Base-by-base conservation (phyloP, 2,113 vertebrate genomes). In the Oryzias woworae region DNA sequence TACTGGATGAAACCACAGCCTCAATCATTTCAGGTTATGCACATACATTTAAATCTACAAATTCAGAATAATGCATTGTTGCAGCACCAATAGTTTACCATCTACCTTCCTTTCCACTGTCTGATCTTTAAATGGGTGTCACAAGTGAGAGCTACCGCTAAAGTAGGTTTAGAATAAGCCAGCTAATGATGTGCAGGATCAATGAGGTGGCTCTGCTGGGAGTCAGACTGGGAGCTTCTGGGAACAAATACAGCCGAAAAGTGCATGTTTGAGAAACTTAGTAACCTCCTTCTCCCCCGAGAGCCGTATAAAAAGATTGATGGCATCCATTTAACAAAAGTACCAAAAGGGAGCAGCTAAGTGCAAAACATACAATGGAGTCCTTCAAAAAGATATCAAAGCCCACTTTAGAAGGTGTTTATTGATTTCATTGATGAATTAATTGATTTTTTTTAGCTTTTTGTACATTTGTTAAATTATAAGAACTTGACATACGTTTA, bases 171-270 rank as follows among this genome's bases (percentile, higher is more conserved):
- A 74, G 62, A 82, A 69, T 92, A 92, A 92, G 85, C 86, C 78
- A 36, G 65, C 82, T 92, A 91, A 92, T 92, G 88, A 91, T 89
- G 86, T 79, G 81, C 66, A 20, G 84, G 88, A 92, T 92, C 87
- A 92, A 92, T 91, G 80, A 73, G 74, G 78, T 43, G 63, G 78
- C 67, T 82, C 89, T 59, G 56, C 77, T 76, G 91, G 88, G 90
- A 90, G 74, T 71, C 62, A 87, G 87, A 86, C 84, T 72, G 84
- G 89, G 87, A 91, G 83, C 87, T 85, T 88, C 78, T 73, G 90
- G 80, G 84, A 20, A 88, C 88, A 90, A 92, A 88, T 91, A 89
- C 81, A 79, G 78, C 22, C 69, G 59, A 86, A 84, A 82, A 82
- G 70, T 74, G 85, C 71, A 83, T 46, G 47, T 61, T 68, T 73